These are phyloP conservation scores for Acanthisitta chloris DNA, from an alignment of 2,113 vertebrate genomes.

Conservation along the genomic window DNA sequence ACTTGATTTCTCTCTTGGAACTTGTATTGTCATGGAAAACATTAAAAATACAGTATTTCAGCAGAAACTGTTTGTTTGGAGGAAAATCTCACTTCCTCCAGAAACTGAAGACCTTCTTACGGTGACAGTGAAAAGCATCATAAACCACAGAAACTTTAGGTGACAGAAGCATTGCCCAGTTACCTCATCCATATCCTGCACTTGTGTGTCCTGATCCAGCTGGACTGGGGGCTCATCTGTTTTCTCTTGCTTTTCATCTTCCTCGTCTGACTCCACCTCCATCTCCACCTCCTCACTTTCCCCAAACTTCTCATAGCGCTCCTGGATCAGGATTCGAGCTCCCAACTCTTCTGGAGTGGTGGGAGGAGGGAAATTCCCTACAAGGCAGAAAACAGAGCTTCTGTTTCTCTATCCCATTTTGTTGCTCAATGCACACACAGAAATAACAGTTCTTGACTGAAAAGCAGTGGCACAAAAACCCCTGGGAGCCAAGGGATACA, in stretches of 20 bases:
- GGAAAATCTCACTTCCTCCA: background rate
- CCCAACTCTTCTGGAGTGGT: constrained; percentile 96
- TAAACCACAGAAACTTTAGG: background rate
- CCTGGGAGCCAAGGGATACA: background rate
- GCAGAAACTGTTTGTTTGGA: background rate
- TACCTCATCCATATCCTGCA: constrained; percentile 99
- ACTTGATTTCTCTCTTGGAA: background rate
- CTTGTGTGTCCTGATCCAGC: constrained; percentile 94
- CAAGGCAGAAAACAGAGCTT: background rate
- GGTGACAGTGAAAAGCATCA: background rate
- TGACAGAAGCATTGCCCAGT: background rate
- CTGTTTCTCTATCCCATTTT: background rate
- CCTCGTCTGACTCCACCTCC: constrained; percentile 98
- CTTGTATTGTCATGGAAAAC: background rate
- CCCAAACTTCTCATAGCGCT: constrained; percentile 97
- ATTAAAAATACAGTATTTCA: background rate
- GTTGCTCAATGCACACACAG: background rate
- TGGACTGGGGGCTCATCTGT: constrained; percentile 80
- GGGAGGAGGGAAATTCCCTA: constrained; percentile 96
- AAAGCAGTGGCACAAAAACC: background rate
- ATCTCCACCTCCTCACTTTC: constrained; percentile 99
- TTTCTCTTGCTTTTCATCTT: constrained; percentile 85
- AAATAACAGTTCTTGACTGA: background rate
- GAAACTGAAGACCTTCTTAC: background rate
- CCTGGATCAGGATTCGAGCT: constrained; percentile 96